A percentile compares a stretch with the other conserved stretches of the same genome.
These are phyloP conservation scores for Anser brachyrhynchus DNA, from an alignment of 2,113 vertebrate species.

Conservation along the genomic window DNA sequence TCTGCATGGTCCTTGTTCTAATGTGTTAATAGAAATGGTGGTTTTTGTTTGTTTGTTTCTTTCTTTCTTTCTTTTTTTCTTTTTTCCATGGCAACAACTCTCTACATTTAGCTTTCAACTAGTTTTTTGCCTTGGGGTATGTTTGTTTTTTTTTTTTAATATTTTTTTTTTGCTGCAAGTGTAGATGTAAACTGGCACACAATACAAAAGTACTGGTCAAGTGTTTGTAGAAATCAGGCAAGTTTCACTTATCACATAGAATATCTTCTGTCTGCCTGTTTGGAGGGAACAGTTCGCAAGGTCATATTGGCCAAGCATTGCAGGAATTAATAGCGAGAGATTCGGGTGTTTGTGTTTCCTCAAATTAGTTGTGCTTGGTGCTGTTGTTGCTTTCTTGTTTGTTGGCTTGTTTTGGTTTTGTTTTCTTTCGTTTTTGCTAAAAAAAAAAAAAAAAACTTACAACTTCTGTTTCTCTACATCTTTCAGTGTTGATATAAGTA, in stretches of 20 bases:
- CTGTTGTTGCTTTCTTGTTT: no score
- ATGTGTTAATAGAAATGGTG: not conserved
- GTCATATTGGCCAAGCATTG: not conserved
- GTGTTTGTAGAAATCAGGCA: not conserved
- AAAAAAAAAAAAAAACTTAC: not conserved
- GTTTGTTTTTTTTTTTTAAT: no score
- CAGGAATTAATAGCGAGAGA: not conserved
- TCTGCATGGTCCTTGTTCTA: not conserved
- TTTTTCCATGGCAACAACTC: not conserved
- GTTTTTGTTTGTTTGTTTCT: no score
- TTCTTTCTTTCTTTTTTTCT: not conserved
- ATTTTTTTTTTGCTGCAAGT: not conserved
- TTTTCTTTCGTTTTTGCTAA: not conserved
- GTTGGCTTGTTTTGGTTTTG: no score
- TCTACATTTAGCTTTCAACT: not conserved
- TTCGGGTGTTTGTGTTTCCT: not conserved
- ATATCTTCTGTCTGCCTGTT: not conserved
- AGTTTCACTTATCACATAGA: not conserved
- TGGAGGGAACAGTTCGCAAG: not conserved
- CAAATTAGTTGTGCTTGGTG: not conserved
- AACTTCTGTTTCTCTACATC: not conserved
- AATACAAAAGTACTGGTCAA: not conserved
- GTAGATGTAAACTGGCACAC: not conserved
- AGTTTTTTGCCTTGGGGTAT: not conserved
- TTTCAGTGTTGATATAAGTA: not conserved